A percentile compares a stretch with the other conserved stretches of the same genome.
Evolutionary conservation across 2,888 invertebrate species (phyloP).

Genomic region (Synergus itoensis): DNA sequence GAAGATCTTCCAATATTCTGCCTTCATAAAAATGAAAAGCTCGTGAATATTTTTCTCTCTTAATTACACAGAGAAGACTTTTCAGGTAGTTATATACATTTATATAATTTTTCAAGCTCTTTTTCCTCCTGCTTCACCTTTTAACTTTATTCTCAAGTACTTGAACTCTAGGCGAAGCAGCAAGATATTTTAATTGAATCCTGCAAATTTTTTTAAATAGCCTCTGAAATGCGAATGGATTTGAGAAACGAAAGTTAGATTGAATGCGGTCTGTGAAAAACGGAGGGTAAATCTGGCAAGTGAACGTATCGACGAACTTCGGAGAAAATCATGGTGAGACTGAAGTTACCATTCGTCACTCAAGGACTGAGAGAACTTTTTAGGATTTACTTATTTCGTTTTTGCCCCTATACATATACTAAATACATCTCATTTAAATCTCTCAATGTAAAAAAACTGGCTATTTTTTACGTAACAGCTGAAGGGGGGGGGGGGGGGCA

Average conservation of each 20-base stretch:
- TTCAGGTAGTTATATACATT: background rate
- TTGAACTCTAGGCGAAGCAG: background rate
- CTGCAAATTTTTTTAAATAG: background rate
- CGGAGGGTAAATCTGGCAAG: slow-evolving; percentile 1
- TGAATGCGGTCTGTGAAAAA: slow-evolving; percentile 22
- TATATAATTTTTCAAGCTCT: background rate
- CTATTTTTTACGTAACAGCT: too few relatives aligned
- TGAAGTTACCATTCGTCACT: slow-evolving; percentile 23
- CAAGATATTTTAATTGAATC: slow-evolving; percentile 1
- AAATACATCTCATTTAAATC: background rate
- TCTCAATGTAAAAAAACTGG: too few relatives aligned
- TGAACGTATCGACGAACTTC: slow-evolving; percentile 15
- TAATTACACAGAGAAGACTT: background rate
- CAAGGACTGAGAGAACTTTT: slow-evolving; percentile 6
- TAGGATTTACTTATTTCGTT: slow-evolving; percentile 2
- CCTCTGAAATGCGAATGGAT: background rate
- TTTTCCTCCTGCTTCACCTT: background rate
- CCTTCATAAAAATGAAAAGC: background rate
- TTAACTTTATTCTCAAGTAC: background rate
- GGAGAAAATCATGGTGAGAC: background rate
- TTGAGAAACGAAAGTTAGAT: slow-evolving; percentile 6
- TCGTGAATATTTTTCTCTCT: background rate
- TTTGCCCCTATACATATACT: background rate
- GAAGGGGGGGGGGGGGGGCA: too few relatives aligned
- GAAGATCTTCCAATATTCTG: background rate